Evolutionary conservation across 2,797 vertebrate genomes (phyloP).

Genomic region (Galago senegalensis): DNA sequence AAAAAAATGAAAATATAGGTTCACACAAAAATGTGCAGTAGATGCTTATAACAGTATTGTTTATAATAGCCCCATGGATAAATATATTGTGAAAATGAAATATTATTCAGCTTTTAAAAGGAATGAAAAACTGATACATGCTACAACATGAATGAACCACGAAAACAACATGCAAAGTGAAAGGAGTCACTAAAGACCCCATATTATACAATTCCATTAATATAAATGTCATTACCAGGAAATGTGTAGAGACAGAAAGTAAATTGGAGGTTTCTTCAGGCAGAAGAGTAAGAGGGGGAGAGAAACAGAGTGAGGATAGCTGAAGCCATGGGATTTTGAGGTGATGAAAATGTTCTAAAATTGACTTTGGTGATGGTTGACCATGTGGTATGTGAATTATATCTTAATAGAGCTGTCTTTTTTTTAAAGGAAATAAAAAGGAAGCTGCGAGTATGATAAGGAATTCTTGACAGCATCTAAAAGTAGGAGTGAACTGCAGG

Average conservation of each 20-base stretch:
- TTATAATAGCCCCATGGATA: background rate
- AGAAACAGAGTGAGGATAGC: background rate
- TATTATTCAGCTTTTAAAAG: background rate
- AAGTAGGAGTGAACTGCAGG: background rate
- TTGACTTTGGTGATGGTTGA: background rate
- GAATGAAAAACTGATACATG: background rate
- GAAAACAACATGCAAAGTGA: background rate
- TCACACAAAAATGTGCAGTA: background rate
- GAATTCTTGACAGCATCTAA: background rate
- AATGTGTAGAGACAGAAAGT: background rate
- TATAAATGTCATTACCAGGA: background rate
- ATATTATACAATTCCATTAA: background rate
- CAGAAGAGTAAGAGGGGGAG: background rate
- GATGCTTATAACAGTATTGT: background rate
- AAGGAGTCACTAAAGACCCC: background rate
- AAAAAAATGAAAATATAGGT: background rate
- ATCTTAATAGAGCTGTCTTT: background rate
- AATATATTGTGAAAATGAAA: background rate
- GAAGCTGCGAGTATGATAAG: background rate
- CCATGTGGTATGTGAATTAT: background rate
- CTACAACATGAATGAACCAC: background rate
- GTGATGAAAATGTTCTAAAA: slow-evolving; percentile 19
- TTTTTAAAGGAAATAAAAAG: background rate
- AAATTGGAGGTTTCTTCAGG: background rate
- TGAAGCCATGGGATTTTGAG: background rate